These are phyloP conservation scores for Pyrgilauda ruficollis DNA, from an alignment of 2,113 vertebrate genomes.

Conservation along the genomic window DNA sequence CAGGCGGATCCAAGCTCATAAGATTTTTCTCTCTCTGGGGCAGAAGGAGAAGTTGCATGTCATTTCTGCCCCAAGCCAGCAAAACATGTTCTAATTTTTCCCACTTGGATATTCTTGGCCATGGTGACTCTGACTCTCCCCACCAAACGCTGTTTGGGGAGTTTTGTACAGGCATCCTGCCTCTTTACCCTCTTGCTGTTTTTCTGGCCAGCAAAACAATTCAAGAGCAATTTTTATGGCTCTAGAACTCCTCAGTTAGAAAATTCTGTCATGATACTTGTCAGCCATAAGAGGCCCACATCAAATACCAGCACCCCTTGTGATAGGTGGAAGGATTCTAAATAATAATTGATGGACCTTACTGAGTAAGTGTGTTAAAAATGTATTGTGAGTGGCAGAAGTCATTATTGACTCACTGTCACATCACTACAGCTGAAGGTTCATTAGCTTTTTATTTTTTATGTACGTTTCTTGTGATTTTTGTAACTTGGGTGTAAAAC, in stretches of 20 bases:
- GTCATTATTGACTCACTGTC: not conserved
- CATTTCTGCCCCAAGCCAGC: not conserved
- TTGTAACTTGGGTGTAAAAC: not conserved
- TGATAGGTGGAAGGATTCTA: not conserved
- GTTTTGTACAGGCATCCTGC: not conserved
- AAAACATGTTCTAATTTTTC: not conserved
- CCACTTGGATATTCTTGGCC: not conserved
- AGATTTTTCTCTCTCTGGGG: not conserved
- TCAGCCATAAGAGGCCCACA: not conserved
- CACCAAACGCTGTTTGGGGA: not conserved
- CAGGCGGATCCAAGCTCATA: not conserved
- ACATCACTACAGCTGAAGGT: not conserved
- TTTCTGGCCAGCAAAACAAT: not conserved
- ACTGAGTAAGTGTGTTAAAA: not conserved
- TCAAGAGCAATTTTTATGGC: not conserved
- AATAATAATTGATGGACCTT: not conserved
- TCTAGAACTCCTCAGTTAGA: not conserved
- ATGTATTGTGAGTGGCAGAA: not conserved
- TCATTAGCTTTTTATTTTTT: not conserved
- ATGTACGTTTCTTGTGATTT: not conserved
- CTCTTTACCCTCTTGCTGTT: not conserved
- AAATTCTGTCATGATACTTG: not conserved
- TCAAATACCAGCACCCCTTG: not conserved
- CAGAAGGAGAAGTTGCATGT: not conserved
- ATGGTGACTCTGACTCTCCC: not conserved